A percentile compares a stretch with the other conserved stretches of the same genome.
These are phyloP conservation scores for Rhinolophus ferrumequinum DNA, from an alignment of 2,113 vertebrate species.

Conservation along the genomic window DNA sequence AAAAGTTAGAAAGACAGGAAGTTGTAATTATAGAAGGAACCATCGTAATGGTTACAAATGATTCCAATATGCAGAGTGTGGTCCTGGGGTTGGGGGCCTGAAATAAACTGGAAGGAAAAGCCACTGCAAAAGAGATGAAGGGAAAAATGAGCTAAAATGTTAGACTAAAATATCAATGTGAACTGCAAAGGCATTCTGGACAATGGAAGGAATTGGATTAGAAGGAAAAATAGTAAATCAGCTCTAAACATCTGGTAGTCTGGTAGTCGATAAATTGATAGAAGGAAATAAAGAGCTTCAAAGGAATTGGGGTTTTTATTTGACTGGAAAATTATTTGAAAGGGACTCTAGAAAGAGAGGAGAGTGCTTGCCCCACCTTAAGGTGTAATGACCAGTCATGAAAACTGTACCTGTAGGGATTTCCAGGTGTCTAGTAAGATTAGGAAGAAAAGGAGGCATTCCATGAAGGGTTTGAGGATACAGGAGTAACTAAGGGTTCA, in stretches of 20 bases:
- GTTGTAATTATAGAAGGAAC: neutral
- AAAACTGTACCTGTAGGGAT: neutral
- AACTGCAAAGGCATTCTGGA: neutral
- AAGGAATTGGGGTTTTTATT: neutral
- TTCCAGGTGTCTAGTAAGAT: neutral
- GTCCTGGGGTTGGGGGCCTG: neutral
- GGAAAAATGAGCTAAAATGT: neutral
- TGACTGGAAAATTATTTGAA: neutral
- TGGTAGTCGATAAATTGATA: neutral
- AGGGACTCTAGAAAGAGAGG: neutral
- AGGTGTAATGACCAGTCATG: neutral
- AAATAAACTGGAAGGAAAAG: neutral
- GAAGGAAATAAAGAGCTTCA: neutral
- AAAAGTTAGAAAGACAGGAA: neutral
- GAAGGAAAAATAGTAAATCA: neutral
- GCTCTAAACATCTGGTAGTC: neutral
- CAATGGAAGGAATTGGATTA: neutral
- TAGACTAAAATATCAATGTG: neutral
- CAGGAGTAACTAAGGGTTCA: neutral
- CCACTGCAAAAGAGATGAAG: neutral
- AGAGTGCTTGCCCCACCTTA: neutral
- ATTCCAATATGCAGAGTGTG: neutral
- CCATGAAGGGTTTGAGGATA: neutral
- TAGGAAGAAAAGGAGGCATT: neutral
- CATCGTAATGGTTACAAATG: neutral